Evolutionary conservation across 2,113 vertebrate genomes (phyloP).

Genomic region (Vombatus ursinus): DNA sequence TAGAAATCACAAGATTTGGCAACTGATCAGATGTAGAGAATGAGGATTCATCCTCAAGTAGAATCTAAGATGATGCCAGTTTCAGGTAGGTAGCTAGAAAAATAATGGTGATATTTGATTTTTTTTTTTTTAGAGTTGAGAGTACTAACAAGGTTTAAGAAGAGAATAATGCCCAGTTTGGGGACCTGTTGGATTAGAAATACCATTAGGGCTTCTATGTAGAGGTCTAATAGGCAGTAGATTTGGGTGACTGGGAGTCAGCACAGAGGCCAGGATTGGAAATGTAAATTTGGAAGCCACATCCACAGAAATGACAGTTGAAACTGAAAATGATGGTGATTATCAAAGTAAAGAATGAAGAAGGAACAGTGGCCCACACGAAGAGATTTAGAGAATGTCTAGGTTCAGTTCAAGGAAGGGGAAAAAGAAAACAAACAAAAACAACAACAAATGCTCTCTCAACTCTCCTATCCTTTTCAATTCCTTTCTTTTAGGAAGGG

Average conservation of each 20-base stretch:
- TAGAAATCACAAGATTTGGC: background rate
- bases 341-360: background rate
- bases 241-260: no score
- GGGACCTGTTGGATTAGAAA: background rate
- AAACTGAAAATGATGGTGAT: background rate
- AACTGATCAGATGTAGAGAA: conserved; percentile 7
- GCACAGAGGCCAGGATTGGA: no score
- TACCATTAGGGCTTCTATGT: background rate
- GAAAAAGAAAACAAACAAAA: background rate
- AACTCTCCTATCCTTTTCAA: background rate
- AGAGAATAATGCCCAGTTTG: background rate
- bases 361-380: background rate
- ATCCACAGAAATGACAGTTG: background rate
- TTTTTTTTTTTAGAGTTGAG: background rate
- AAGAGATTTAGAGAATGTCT: background rate
- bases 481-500: no score
- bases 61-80: background rate
- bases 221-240: background rate
- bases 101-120: background rate
- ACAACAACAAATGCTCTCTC: background rate
- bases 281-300: background rate
- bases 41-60: background rate
- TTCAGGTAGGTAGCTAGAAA: background rate
- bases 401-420: background rate
- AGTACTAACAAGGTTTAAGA: background rate